Percentiles rank a stretch among this genome's conserved stretches.
phyloP scores from a whole-genome alignment of 2,797 vertebrate genomes.

The Mus spretus region DNA sequence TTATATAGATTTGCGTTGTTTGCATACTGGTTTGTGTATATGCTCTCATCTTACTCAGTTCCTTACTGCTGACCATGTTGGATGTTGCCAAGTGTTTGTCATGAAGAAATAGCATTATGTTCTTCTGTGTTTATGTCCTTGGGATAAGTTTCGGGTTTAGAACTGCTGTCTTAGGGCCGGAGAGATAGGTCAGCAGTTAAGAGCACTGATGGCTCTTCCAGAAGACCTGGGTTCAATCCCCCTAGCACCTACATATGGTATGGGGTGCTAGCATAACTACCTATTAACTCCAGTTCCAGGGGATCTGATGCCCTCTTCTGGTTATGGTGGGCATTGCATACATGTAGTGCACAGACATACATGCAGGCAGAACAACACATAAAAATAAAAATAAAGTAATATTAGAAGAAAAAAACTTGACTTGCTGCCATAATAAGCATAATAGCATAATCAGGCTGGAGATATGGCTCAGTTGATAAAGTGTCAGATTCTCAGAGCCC shows the following conservation, averaged over 20 bases:
- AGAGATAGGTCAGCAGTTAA: not conserved
- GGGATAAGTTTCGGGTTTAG: constrained; percentile 64
- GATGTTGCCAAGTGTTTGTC: constrained; percentile 20
- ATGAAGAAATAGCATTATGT: not conserved
- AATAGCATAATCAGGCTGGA: not conserved
- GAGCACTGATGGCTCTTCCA: not conserved
- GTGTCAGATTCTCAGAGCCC: not conserved
- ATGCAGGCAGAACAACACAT: not conserved
- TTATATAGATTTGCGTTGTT: not conserved
- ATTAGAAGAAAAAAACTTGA: not conserved
- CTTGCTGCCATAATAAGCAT: not conserved
- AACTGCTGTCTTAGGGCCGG: not conserved
- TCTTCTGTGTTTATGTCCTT: constrained; percentile 61
- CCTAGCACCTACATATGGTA: not conserved
- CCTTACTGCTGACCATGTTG: not conserved
- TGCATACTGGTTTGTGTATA: constrained; percentile 7
- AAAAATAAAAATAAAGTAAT: not conserved
- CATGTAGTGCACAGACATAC: not conserved
- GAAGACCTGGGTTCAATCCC: not conserved
- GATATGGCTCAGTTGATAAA: not conserved
- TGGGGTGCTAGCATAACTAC: not conserved
- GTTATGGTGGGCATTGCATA: not conserved
- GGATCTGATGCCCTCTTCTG: constrained; percentile 17
- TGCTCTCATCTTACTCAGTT: not conserved
- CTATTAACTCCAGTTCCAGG: not conserved